Evolutionary conservation across 2,113 vertebrate genomes (phyloP).

Genomic region (Seriola quinqueradiata): DNA sequence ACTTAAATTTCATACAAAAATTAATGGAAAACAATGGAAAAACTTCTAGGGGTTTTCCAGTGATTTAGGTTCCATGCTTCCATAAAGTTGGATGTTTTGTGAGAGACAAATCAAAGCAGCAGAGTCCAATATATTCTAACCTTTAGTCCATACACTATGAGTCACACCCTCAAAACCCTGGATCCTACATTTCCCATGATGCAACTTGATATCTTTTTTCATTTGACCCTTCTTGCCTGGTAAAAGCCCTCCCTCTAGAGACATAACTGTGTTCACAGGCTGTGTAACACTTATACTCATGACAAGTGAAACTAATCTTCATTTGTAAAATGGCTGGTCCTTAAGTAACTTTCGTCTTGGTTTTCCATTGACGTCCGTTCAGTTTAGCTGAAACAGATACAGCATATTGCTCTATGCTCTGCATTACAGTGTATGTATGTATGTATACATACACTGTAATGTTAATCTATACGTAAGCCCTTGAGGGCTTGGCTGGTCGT

Average conservation of each 20-base stretch:
- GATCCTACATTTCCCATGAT: slow-evolving; percentile 24
- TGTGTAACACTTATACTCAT: too few relatives aligned
- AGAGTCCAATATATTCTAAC: not conserved
- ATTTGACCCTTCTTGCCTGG: not conserved
- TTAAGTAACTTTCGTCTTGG: not conserved
- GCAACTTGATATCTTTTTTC: slow-evolving; percentile 15
- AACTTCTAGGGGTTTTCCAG: not conserved
- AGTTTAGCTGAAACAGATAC: not conserved
- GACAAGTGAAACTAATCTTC: not conserved
- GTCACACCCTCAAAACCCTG: too few relatives aligned
- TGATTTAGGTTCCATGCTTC: not conserved
- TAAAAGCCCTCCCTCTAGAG: not conserved
- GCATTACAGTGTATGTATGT: slow-evolving; percentile 24
- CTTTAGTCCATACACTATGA: not conserved
- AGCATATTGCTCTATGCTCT: not conserved
- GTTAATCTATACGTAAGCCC: slow-evolving; percentile 27
- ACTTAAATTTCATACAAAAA: not conserved
- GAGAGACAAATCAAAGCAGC: not conserved
- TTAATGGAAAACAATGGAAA: not conserved
- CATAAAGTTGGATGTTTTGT: not conserved
- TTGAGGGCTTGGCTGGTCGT: slow-evolving; percentile 30
- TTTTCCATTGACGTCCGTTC: not conserved
- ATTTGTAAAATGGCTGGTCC: not conserved
- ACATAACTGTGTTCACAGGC: too few relatives aligned
- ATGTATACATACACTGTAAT: not conserved